Evolutionary conservation across 2,797 vertebrate species (phyloP), one percentile per base, ranked within the genome.

Genomic region (Phrynocephalus forsythii): DNA sequence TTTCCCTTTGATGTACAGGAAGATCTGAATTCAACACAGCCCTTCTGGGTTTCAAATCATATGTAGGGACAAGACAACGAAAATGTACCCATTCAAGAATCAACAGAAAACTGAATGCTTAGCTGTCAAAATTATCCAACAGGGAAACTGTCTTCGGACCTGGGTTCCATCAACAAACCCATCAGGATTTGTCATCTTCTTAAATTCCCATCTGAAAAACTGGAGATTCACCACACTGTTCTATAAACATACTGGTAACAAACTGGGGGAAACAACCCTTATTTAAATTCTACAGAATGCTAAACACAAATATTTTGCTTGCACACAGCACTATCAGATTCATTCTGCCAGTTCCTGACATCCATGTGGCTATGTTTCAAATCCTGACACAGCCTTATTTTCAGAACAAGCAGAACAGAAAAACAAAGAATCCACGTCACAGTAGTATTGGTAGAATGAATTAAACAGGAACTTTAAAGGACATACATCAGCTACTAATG

Each of bases 11-110:
- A 83, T 15, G 26, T 1, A 0, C 77, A 85, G 82, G 0, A 0
- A 56, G 52, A 83, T 38, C 73, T 44, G n/a, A 83, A 85, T 71
- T 30, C 66, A 30, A 75, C 63, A 88, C 72, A 16, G 0, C 20
- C 0, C 33, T 30, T 33, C 73, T 56, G 24, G 73, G 52, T 63
- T 85, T 0, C 0, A 0, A 0, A n/a, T 85, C 26, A 0, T 0
- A 0, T 15, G 18, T 0, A 1, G 50, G 26, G 86, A 33, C 0
- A 33, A 56, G 66, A 52, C 50, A 68, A 0, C 3, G 15, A 0
- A 0, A 30, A n/a, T 48, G n/a, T 2, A 20, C 0, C 38, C 30
- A 84, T 20, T 33, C 7, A 38, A 79, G 5, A 50, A 72, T 72
- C n/a, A 73, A 80, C 52, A 73, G 52, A 73, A 81, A 73, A 10